A percentile compares a stretch with the other conserved stretches of the same genome.
These are phyloP conservation scores for Tragelaphus scriptus DNA, from an alignment of 2,113 vertebrate species.

Conservation along the genomic window DNA sequence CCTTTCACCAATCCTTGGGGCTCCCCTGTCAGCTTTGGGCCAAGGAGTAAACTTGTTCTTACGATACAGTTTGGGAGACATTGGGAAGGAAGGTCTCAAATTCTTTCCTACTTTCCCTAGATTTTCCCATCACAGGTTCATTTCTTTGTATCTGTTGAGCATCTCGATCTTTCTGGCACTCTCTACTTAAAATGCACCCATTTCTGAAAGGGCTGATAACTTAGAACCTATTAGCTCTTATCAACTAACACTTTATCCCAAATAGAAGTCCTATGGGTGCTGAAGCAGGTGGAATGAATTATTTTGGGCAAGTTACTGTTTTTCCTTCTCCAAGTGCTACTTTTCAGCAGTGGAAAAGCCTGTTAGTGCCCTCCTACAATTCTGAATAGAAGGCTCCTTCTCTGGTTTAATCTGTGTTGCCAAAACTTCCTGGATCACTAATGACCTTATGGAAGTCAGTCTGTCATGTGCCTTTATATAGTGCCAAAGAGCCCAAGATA, in stretches of 20 bases:
- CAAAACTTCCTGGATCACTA: background rate
- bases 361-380: background rate
- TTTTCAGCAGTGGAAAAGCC: background rate
- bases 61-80: background rate
- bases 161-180: background rate
- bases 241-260: background rate
- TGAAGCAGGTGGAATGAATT: background rate
- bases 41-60: background rate
- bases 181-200: background rate
- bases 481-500: background rate
- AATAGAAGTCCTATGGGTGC: background rate
- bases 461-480: background rate
- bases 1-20: too few relatives aligned
- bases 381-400: background rate
- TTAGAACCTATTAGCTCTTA: background rate
- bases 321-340: background rate
- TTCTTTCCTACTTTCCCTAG: background rate
- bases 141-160: background rate
- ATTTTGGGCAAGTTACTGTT: background rate
- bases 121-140: background rate
- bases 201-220: background rate
- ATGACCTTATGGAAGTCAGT: background rate
- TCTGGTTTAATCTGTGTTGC: background rate
- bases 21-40: background rate
- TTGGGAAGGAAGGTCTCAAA: background rate